These are phyloP conservation scores for Galaxea fascicularis DNA, from an alignment of 92 coral and sea anemone genomes.

Conservation along the genomic window DNA sequence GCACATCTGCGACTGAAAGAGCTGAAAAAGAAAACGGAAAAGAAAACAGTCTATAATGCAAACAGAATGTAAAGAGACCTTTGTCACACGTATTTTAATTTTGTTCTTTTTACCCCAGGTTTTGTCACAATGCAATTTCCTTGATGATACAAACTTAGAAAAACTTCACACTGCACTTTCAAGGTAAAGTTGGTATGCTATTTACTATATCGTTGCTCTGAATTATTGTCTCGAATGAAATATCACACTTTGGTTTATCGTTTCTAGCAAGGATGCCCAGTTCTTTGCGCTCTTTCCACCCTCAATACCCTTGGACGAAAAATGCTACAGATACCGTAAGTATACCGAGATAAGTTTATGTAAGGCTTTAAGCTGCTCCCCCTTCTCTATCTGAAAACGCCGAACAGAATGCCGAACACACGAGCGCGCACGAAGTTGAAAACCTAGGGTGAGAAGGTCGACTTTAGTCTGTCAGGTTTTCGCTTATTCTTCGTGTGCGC, in stretches of 20 bases:
- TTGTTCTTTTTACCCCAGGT: constrained; percentile 40
- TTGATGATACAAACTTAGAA: constrained; percentile 88
- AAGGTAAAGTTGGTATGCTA: constrained; percentile 55
- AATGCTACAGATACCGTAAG: constrained; percentile 86
- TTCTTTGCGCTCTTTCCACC: constrained; percentile 86
- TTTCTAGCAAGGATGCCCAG: constrained; percentile 80
- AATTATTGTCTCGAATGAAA: too few relatives aligned
- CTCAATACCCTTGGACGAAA: constrained; percentile 69
- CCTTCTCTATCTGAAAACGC: not conserved
- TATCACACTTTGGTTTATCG: not conserved
- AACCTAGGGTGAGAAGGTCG: too few relatives aligned
- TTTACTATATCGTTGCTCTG: not conserved
- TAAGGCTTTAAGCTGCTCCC: not conserved
- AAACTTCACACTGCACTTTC: constrained; percentile 76
- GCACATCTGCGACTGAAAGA: too few relatives aligned
- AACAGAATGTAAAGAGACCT: too few relatives aligned
- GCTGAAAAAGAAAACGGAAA: too few relatives aligned
- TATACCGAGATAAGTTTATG: not conserved
- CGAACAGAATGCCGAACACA: too few relatives aligned
- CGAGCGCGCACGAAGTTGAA: too few relatives aligned
- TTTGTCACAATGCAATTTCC: constrained; percentile 59
- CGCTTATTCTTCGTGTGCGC: too few relatives aligned
- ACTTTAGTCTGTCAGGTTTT: too few relatives aligned
- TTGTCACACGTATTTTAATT: too few relatives aligned
- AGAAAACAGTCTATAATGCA: too few relatives aligned